Conservation (phyloP, 1,140 invertebrate genomes). For the Tetramorium alpestre region DNA sequence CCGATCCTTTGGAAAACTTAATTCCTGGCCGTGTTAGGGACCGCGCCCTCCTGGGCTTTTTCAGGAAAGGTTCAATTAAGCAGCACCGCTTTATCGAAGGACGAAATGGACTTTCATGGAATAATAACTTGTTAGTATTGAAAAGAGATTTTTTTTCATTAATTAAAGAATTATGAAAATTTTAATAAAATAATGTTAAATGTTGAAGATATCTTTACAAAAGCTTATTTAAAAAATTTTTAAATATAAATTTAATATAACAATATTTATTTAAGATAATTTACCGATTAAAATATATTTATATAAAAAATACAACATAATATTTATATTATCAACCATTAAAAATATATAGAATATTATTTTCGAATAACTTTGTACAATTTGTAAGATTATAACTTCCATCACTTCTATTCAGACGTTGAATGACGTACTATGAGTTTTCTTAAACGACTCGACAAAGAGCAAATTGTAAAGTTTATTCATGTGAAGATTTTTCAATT, state of each 20-base stretch:
- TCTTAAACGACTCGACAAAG: neutral
- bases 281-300: neutral
- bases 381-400: neutral
- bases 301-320: neutral
- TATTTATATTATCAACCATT: neutral
- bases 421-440: neutral
- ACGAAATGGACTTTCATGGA: neutral
- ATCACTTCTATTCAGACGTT: neutral
- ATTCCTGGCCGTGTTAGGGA: slow-evolving; percentile 8
- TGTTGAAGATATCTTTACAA: neutral
- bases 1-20: slow-evolving; percentile 44
- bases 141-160: neutral
- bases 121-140: slow-evolving; percentile 6
- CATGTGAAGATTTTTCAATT: neutral
- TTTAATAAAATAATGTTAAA: slow-evolving; percentile 16
- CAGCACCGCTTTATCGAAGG: slow-evolving; percentile 7
- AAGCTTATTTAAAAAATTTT: neutral
- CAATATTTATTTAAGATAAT: neutral
- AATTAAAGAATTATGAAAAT: neutral
- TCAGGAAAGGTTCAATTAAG: slow-evolving; percentile 43
- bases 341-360: neutral
- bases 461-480: slow-evolving; percentile 47
- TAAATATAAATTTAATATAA: neutral
- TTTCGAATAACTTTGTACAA: neutral
- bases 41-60: neutral